Percentiles rank a stretch among this genome's conserved stretches.
Evolutionary conservation across 2,113 vertebrate genomes (phyloP).

Genomic region (Cottus gobio): DNA sequence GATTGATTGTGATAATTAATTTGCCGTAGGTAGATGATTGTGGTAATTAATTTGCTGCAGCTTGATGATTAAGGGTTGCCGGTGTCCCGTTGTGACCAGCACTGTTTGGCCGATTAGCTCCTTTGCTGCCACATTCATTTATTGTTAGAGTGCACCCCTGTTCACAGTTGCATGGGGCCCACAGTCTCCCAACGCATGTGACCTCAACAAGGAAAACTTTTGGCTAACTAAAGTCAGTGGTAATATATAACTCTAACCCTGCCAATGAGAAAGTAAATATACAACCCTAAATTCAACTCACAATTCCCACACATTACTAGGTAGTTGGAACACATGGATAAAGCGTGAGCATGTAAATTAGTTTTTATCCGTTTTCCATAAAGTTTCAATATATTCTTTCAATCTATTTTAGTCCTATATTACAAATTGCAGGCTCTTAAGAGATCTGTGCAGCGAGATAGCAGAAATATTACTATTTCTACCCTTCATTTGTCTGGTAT

Average conservation of each 20-base stretch:
- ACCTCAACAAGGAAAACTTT: slow-evolving; percentile 39
- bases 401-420: slow-evolving; percentile 52
- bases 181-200: slow-evolving; percentile 30
- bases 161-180: slow-evolving; percentile 46
- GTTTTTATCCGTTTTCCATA: slow-evolving; percentile 43
- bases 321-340: not conserved
- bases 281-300: not conserved
- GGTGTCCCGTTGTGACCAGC: slow-evolving; percentile 73
- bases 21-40: slow-evolving; percentile 80
- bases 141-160: slow-evolving; percentile 58
- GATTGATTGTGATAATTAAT: slow-evolving; percentile 84
- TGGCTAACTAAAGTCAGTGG: not conserved
- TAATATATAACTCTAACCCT: not conserved
- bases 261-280: slow-evolving; percentile 10
- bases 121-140: slow-evolving; percentile 74
- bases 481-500: slow-evolving; percentile 73
- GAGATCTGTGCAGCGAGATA: slow-evolving; percentile 27
- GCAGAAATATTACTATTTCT: slow-evolving; percentile 69
- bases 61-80: slow-evolving; percentile 77
- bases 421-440: slow-evolving; percentile 2
- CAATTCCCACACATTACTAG: not conserved
- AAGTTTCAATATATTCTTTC: slow-evolving; percentile 54
- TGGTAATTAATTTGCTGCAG: slow-evolving; percentile 82
- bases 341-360: slow-evolving; percentile 13
- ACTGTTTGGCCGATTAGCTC: slow-evolving; percentile 77